phyloP scores from a whole-genome alignment of 2,113 vertebrate species.

The Mastomys natalensis region DNA sequence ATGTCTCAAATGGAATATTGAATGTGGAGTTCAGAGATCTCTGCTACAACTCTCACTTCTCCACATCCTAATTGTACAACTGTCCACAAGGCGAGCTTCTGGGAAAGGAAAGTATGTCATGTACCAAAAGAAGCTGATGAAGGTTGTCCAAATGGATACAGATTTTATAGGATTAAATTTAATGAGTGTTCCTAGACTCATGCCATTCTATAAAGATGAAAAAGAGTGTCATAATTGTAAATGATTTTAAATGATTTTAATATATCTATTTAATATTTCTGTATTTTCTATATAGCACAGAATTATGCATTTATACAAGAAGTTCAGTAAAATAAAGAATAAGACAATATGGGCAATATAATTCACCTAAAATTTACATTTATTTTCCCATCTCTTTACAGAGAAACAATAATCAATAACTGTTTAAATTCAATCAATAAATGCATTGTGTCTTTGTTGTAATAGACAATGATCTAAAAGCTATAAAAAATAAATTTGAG shows the following conservation, averaged over 20 bases:
- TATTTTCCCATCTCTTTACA: conserved; percentile 14
- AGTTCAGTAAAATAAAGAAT: background rate
- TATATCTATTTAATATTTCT: background rate
- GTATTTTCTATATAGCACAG: background rate
- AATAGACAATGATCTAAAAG: background rate
- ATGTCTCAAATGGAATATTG: background rate
- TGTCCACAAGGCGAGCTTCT: background rate
- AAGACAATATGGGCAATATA: background rate
- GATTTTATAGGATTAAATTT: conserved; percentile 9
- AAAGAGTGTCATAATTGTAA: background rate
- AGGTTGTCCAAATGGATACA: background rate
- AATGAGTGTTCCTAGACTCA: background rate
- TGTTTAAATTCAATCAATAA: background rate
- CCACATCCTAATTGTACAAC: background rate
- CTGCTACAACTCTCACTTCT: background rate
- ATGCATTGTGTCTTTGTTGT: background rate
- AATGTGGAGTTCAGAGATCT: background rate
- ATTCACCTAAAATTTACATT: background rate
- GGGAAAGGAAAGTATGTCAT: background rate
- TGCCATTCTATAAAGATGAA: background rate
- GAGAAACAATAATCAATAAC: conserved; percentile 19
- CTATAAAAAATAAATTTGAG: conserved; percentile 5
- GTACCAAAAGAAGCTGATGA: background rate
- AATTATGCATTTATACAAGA: background rate
- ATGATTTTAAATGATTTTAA: conserved; percentile 6